Conservation (phyloP, 2,113 vertebrate species). For the human region GRCh38 chr12:130958501-130959000, state of each 20-base stretch:
- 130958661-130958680: neutral
- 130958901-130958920: neutral
- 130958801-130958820: accelerated
- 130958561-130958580: neutral
- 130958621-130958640: neutral
- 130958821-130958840: too few species aligned
- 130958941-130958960: neutral
- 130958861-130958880: too few species aligned
- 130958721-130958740: neutral
- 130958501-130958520: neutral
- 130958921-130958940: accelerated
- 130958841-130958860: too few species aligned
- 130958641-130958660: neutral
- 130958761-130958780: accelerated
- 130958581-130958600: neutral
- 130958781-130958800: accelerated
- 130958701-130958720: accelerated
- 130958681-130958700: accelerated
- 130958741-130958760: neutral
- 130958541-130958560: neutral
- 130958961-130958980: neutral
- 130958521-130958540: neutral
- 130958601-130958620: neutral
- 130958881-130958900: too few species aligned
- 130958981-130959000: neutral